Percentiles rank a stretch among this genome's conserved stretches.
These are phyloP conservation scores for Drosophila meridionalis DNA, from an alignment of 2,888 invertebrate genomes.

Conservation along the genomic window DNA sequence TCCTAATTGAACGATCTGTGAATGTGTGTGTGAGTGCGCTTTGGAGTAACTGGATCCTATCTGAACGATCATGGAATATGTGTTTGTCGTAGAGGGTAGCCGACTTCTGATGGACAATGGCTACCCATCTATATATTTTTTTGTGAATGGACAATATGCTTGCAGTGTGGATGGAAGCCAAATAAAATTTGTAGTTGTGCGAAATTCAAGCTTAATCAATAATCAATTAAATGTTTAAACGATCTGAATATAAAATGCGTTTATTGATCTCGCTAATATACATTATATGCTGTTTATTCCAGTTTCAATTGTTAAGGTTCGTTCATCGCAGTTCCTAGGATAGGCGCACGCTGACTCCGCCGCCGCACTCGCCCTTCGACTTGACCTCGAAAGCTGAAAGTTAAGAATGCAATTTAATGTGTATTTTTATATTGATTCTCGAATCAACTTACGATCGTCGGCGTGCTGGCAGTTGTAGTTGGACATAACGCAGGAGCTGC, in stretches of 20 bases:
- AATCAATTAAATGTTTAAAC: conserved; percentile 58
- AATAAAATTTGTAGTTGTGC: conserved; percentile 52
- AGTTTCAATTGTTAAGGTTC: background rate
- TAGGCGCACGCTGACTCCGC: conserved; percentile 82
- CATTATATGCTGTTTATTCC: background rate
- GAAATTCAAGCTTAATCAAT: conserved; percentile 40
- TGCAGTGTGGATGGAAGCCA: conserved; percentile 13
- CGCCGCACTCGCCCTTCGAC: conserved; percentile 82
- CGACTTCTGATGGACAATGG: background rate
- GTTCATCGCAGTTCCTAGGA: conserved; percentile 66
- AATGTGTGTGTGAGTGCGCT: conserved; percentile 9
- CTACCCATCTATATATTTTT: conserved; percentile 11
- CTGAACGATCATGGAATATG: conserved; percentile 12
- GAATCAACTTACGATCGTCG: conserved; percentile 78
- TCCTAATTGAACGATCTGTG: conserved; percentile 34
- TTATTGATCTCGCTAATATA: conserved; percentile 19
- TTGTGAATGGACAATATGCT: conserved; percentile 13
- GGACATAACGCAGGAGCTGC: conserved; percentile 81
- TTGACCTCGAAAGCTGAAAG: conserved; percentile 77
- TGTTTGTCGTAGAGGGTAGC: conserved; percentile 6
- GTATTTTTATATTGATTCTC: no score
- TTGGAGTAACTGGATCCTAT: background rate
- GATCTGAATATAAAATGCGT: conserved; percentile 23
- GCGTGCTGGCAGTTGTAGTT: conserved; percentile 84
- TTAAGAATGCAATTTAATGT: background rate